Evolutionary conservation across 2,888 invertebrate species (phyloP), one percentile per base, ranked within the genome.

Genomic region (Andrena chrysosceles): DNA sequence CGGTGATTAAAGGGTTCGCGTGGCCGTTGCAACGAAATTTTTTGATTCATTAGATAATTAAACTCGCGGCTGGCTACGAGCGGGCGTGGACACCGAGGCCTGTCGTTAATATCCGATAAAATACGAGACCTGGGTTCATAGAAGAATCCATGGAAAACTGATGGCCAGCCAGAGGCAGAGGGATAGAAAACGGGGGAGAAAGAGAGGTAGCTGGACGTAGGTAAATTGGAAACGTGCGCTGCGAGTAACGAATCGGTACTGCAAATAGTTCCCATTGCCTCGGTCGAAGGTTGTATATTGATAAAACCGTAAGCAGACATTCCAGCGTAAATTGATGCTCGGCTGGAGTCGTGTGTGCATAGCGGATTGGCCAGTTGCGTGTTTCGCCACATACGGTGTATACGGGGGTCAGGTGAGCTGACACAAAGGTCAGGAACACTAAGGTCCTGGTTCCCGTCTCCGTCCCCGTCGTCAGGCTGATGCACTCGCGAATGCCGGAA

Each of bases 231-330:
- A 81, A 82, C 52, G 54, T 26, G 48, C 29, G 29, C 8, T 54
- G 60, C 56, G 76, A 54, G 76, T 72, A 72, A 76, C 68, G 82
- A 81, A 76, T 83, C 54, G 77, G 63, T 48, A 72, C 64, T 67
- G 83, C 77, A 76, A 76, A 82, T 77, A 68, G 77, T 77, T 69
- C 63, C 63, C 68, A 76, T 52, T 76, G 67, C 35, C 20, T 49
- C n/a, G 76, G 62, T 69, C 68, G 71, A 63, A 82, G 87, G 85
- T 73, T 70, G 84, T 66, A 74, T 78, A 85, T 86, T 66, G 78
- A 80, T 78, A 83, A 87, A 82, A 87, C 79, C 86, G 81, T 87
- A 84, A 86, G 78, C 82, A 79, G 82, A 67, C 82, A 84, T 79
- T 71, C 79, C 81, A 75, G 35, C 66, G 76, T 81, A 81, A 87